These are phyloP conservation scores for Spermophilus dauricus DNA, from an alignment of 2,113 vertebrate genomes.

Conservation along the genomic window DNA sequence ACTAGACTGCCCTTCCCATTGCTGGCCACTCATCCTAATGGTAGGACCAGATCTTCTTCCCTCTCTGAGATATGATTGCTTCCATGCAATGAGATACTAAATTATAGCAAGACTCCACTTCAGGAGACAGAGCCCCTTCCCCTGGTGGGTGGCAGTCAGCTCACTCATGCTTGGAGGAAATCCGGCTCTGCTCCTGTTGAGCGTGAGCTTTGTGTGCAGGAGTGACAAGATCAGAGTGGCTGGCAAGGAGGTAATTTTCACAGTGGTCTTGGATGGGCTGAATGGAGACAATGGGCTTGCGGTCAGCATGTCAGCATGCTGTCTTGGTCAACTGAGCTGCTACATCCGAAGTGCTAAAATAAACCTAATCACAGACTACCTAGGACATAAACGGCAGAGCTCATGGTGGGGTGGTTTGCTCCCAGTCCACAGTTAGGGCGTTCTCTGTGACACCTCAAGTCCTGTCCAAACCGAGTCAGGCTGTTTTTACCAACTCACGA, in stretches of 20 bases:
- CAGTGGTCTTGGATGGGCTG: neutral
- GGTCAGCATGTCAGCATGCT: neutral
- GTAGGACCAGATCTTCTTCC: neutral
- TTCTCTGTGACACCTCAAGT: neutral
- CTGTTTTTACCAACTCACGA: neutral
- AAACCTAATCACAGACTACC: neutral
- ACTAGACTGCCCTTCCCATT: neutral
- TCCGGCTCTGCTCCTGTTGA: neutral
- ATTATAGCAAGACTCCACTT: neutral
- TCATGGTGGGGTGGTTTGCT: neutral
- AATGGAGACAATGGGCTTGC: neutral
- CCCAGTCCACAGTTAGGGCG: neutral
- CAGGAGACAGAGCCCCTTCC: neutral
- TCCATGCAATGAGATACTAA: neutral
- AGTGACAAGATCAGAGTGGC: slow-evolving; percentile 56
- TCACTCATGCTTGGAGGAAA: neutral
- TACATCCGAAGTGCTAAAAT: neutral
- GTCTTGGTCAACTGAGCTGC: neutral
- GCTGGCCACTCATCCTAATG: neutral
- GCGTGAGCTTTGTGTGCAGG: neutral
- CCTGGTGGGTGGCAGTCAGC: neutral
- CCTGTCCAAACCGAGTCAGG: neutral
- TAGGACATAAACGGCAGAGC: neutral
- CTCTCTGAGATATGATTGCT: neutral
- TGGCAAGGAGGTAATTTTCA: slow-evolving; percentile 46